Base-by-base conservation (phyloP, 2,888 invertebrate genomes). In the Eudasyphora cyanicolor region DNA sequence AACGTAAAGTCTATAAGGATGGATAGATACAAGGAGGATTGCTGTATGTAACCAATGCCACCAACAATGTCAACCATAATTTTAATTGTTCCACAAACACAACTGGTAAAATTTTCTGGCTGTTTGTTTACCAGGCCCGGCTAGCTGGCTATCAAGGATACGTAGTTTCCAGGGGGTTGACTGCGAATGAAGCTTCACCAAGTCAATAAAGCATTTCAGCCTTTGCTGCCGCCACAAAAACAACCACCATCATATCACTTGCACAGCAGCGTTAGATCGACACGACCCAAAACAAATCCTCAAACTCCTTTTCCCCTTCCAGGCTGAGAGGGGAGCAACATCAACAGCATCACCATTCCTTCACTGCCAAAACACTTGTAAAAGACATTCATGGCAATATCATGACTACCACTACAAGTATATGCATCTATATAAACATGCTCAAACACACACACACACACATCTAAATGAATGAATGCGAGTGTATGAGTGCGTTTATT, bases 81-180 rank as follows among this genome's bases (percentile, higher is more conserved):
- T 78, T 75, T 85, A 85, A 82, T 76, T 85, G 80, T 80, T 76
- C 74, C n/a, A 75, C 77, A 85, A 79, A 85, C 75, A 74, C 74
- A 79, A 76, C 69, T 67, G 38, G 49, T 29, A 64, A 78, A 75
- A 67, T 70, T 49, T 78, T 45, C 1, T 69, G n/a, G 10, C 27
- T 62, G n/a, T 62, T 62, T 80, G 64, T 54, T 64, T 38, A 51
- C 29, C 38, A 32, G 69, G 70, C 57, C 29, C 14, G 4, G 54
- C 6, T 51, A 82, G 17, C 49, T 38, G n/a, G 38, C n/a, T n/a
- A n/a, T n/a, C n/a, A n/a, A n/a, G n/a, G n/a, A n/a, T n/a, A n/a
- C n/a, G n/a, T n/a, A 19, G 19, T 17, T 35, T 17, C 19, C 62
- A 62, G 35, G 5, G 2, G n/a, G n/a, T n/a, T n/a, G 19, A 67